phyloP scores from a whole-genome alignment of 2,113 vertebrate genomes.

The Dasyprocta punctata region DNA sequence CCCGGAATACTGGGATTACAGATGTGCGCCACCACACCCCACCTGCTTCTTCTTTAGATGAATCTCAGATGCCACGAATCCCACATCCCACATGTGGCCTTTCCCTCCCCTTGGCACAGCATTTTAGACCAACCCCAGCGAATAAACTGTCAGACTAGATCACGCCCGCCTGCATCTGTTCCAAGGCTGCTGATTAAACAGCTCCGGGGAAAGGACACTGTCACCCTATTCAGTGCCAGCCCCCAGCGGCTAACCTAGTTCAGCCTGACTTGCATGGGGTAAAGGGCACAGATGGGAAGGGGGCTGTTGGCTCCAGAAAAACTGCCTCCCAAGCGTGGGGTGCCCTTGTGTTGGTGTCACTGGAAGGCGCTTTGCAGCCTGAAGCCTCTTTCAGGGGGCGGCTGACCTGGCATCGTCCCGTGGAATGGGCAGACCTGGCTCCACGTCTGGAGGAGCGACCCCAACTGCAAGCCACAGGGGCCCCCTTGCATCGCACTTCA shows the following conservation, averaged over 20 bases:
- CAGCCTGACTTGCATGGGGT: conserved; percentile 4
- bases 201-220: conserved; percentile 41
- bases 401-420: background rate
- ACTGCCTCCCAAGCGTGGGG: background rate
- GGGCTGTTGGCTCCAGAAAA: conserved; percentile 49
- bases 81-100: background rate
- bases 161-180: conserved; percentile 44
- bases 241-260: background rate
- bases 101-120: background rate
- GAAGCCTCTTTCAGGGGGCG: background rate
- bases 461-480: background rate
- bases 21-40: background rate
- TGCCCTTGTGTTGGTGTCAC: background rate
- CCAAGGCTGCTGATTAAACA: conserved; percentile 62
- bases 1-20: background rate
- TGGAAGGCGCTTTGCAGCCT: background rate
- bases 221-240: conserved; percentile 32
- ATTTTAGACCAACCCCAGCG: conserved; percentile 23
- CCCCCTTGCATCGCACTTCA: accelerated
- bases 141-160: background rate
- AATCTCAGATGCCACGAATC: background rate
- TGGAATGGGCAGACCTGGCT: background rate
- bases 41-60: background rate
- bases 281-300: conserved; percentile 51
- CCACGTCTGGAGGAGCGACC: background rate